These are phyloP conservation scores for Brachionus manjavacas DNA, from an alignment of 1,140 invertebrate genomes.

Conservation along the genomic window DNA sequence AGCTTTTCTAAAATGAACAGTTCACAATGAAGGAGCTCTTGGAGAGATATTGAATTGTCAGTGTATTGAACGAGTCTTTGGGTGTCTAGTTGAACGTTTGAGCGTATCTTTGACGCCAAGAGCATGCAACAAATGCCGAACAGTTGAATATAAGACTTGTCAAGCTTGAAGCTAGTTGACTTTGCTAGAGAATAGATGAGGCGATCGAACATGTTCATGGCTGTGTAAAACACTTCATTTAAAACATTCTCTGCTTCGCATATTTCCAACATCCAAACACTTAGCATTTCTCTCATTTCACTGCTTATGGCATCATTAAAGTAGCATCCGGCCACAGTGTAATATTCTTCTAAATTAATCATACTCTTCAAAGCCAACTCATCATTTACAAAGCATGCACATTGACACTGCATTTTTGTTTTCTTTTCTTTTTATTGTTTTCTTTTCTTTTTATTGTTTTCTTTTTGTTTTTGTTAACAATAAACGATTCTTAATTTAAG, in stretches of 20 bases:
- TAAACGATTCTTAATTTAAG: neutral
- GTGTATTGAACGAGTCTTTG: constrained; percentile 80
- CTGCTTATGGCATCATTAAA: neutral
- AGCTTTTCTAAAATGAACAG: constrained; percentile 70
- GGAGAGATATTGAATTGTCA: constrained; percentile 76
- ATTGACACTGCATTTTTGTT: neutral
- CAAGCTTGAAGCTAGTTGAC: constrained; percentile 65
- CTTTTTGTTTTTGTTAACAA: neutral
- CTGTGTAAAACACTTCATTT: constrained; percentile 81
- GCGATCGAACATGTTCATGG: constrained; percentile 85
- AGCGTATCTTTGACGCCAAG: constrained; percentile 80
- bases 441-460: too few species aligned
- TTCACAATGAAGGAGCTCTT: constrained; percentile 79
- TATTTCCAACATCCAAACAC: constrained; percentile 57
- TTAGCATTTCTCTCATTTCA: neutral
- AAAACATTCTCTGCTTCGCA: constrained; percentile 83
- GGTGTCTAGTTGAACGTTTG: constrained; percentile 71
- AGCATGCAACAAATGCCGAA: constrained; percentile 79
- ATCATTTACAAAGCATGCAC: neutral
- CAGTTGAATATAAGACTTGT: constrained; percentile 78
- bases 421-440: neutral
- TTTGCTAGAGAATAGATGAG: constrained; percentile 62
- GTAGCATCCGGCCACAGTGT: neutral
- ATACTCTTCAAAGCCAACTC: neutral
- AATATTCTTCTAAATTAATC: neutral